Evolutionary conservation across 2,888 invertebrate genomes (phyloP).

Genomic region (Archips xylosteana): DNA sequence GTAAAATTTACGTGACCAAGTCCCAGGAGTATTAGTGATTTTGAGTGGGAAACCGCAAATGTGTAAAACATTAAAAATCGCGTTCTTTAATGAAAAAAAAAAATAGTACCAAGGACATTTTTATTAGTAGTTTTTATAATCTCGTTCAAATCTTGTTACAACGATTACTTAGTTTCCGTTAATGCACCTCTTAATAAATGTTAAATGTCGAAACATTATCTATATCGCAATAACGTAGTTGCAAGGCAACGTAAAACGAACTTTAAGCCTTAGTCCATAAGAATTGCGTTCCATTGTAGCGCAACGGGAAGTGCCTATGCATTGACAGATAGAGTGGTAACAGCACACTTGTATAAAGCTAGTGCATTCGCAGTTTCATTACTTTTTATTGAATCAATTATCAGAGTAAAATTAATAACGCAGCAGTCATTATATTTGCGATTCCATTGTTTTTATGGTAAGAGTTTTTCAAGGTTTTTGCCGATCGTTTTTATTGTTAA

Average conservation of each 20-base stretch:
- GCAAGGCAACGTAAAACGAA: constrained; percentile 4
- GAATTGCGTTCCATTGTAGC: background rate
- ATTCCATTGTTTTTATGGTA: background rate
- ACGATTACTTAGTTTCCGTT: constrained; percentile 20
- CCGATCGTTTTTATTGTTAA: background rate
- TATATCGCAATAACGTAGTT: constrained; percentile 10
- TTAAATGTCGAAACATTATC: constrained; percentile 31
- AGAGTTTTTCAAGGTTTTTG: background rate
- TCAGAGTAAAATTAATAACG: background rate
- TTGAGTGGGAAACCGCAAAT: too few relatives aligned
- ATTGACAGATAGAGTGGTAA: constrained; percentile 22
- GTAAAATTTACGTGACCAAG: too few relatives aligned
- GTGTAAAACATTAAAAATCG: too few relatives aligned
- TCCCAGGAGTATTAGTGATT: too few relatives aligned
- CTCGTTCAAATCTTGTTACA: constrained; percentile 2
- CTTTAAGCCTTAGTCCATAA: background rate
- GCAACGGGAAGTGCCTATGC: constrained; percentile 18
- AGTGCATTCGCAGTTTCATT: background rate
- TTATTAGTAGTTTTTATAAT: background rate
- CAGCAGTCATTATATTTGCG: background rate
- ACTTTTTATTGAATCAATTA: background rate
- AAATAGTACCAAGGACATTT: too few relatives aligned
- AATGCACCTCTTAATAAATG: constrained; percentile 28
- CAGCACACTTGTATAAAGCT: constrained; percentile 16
- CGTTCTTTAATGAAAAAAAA: too few relatives aligned